These are phyloP conservation scores for Thrips palmi DNA, from an alignment of 1,140 invertebrate genomes.

Conservation along the genomic window DNA sequence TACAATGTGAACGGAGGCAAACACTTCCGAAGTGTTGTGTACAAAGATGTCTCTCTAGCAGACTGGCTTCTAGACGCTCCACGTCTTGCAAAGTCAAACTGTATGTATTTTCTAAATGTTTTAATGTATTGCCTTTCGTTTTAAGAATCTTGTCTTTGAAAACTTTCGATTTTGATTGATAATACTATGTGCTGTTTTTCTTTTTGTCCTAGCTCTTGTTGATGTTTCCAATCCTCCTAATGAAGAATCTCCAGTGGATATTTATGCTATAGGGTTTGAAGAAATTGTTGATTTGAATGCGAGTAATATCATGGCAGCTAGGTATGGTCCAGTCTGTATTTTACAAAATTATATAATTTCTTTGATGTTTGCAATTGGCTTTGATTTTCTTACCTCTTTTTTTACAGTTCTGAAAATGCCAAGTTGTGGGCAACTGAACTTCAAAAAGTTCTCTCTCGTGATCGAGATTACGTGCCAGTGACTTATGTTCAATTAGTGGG, in stretches of 20 bases:
- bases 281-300: slow-evolving; percentile 99
- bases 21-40: slow-evolving; percentile 91
- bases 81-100: slow-evolving; percentile 23
- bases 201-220: slow-evolving; percentile 14
- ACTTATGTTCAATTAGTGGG: slow-evolving; percentile 95
- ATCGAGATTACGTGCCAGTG: slow-evolving; percentile 77
- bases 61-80: slow-evolving; percentile 85
- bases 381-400: slow-evolving; percentile 10
- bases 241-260: slow-evolving; percentile 48
- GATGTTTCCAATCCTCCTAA: slow-evolving; percentile 12
- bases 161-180: no score
- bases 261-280: slow-evolving; percentile 96
- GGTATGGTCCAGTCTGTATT: slow-evolving; percentile 20
- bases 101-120: slow-evolving; percentile 20
- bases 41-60: slow-evolving; percentile 79
- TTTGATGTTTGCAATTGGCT: background rate
- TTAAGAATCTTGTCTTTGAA: no score
- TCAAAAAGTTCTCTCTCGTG: slow-evolving; percentile 75
- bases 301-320: slow-evolving; percentile 92
- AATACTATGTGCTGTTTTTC: slow-evolving; percentile 15
- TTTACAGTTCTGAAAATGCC: slow-evolving; percentile 74
- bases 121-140: background rate
- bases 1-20: slow-evolving; percentile 99
- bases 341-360: background rate
- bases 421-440: slow-evolving; percentile 90